Percentiles rank a stretch among this genome's conserved stretches.
Conservation (phyloP, 2,797 vertebrate species). For the Enteromius afrohamiltoni region DNA sequence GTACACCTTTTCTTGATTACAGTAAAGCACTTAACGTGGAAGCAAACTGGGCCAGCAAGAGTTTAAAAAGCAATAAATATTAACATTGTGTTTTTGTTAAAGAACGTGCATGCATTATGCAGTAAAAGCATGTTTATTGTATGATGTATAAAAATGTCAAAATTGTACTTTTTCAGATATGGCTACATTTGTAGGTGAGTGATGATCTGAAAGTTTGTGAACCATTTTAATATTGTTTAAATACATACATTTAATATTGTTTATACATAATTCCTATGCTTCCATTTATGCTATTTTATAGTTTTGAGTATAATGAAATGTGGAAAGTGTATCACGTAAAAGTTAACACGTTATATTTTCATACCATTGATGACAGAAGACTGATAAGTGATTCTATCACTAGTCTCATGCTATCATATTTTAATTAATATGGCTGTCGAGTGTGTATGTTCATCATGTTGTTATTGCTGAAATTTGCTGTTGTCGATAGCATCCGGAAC, state of each 20-base stretch:
- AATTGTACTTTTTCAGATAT: background rate
- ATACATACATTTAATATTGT: background rate
- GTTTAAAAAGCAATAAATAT: background rate
- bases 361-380: background rate
- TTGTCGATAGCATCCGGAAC: background rate
- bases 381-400: background rate
- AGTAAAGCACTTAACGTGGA: background rate
- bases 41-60: background rate
- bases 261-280: background rate
- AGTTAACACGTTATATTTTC: background rate
- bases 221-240: background rate
- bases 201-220: background rate
- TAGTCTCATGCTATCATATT: background rate
- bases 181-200: background rate
- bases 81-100: background rate
- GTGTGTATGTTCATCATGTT: background rate
- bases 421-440: background rate
- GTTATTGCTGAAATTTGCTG: background rate
- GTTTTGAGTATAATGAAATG: constrained; percentile 4
- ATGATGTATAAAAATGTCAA: background rate
- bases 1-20: background rate
- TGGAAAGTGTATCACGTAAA: background rate
- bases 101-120: background rate
- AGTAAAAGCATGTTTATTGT: background rate
- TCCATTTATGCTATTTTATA: background rate